Evolutionary conservation across 2,888 invertebrate species (phyloP).

Genomic region (Drosophila melanosoma): DNA sequence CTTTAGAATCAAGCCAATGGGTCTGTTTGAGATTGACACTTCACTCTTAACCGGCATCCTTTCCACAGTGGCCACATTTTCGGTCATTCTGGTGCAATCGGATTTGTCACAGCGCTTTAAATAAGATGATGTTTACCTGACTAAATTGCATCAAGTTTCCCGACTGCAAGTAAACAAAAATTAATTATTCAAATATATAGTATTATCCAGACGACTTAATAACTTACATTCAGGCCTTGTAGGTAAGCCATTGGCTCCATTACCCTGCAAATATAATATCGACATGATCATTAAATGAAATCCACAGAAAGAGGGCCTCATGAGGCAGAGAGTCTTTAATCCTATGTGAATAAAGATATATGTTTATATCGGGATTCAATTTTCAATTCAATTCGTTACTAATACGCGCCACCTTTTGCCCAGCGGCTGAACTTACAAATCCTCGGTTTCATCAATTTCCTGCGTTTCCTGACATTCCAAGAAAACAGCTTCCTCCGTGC

Average conservation of each 20-base stretch:
- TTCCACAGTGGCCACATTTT: constrained; percentile 79
- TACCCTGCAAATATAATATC: constrained; percentile 30
- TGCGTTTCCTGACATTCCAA: constrained; percentile 19
- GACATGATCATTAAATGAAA: not conserved
- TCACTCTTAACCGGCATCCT: constrained; percentile 73
- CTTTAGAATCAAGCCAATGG: constrained; percentile 79
- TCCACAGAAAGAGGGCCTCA: no score
- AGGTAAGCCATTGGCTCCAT: constrained; percentile 76
- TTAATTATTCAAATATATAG: not conserved
- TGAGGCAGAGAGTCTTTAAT: not conserved
- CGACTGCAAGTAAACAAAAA: constrained; percentile 64
- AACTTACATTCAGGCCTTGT: constrained; percentile 79
- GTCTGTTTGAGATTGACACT: constrained; percentile 76
- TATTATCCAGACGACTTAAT: not conserved
- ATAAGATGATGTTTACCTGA: constrained; percentile 69
- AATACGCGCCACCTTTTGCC: constrained; percentile 2
- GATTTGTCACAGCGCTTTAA: constrained; percentile 81
- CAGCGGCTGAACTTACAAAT: constrained; percentile 21
- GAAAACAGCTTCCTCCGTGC: constrained; percentile 14
- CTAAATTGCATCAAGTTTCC: constrained; percentile 82
- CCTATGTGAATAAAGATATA: not conserved
- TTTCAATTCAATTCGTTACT: not conserved
- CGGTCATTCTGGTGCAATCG: constrained; percentile 82
- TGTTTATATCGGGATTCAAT: not conserved
- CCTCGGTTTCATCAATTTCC: constrained; percentile 26